Evolutionary conservation across 1,140 invertebrate species (phyloP), one percentile per base, ranked within the genome.

Genomic region (Chymomyza costata): DNA sequence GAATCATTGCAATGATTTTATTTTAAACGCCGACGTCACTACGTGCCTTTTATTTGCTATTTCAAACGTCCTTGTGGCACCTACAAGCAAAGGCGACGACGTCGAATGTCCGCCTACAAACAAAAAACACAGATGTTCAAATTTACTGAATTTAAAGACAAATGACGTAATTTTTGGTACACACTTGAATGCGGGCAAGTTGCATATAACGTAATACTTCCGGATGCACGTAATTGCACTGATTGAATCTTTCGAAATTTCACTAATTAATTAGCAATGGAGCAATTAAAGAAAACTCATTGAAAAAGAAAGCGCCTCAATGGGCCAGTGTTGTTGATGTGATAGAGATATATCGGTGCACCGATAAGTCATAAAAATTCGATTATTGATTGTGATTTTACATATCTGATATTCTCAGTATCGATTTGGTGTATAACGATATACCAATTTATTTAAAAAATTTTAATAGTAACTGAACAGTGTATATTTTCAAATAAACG

Each of bases 1-100:
- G 84, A 61, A 86, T 86, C 84, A 86, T 86, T 45, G 28, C 34
- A 35, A 43, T 49, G 38, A 31, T 41, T 21, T 10, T 44, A 15
- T 37, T 10, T 6, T 38, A 13, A 8, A 13, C 18, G 15, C 15
- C 37, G 41, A 46, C 32, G 38, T 37, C 45, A 60, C n/a, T 25
- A 14, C 37, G 17, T 56, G 52, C 57, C 52, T 45, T 39, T 44
- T 43, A 55, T 49, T 35, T 31, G 13, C 15, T 11, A n/a, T 14
- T 16, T 17, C 13, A 17, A 38, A 60, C 57, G 52, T 55, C 57
- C 57, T 61, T 61, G 54, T 43, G 43, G 31, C 57, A 44, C 51
- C 56, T 60, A 60, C 56, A 50, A 41, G 1, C 16, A 19, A 39
- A 21, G 13, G 11, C 8, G 8, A 1, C 16, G 19, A 39, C 17